Percentiles rank a stretch among this genome's conserved stretches.
These are phyloP conservation scores for Microctenopoma lineatum DNA, from an alignment of 2,797 vertebrate genomes.

Conservation along the genomic window DNA sequence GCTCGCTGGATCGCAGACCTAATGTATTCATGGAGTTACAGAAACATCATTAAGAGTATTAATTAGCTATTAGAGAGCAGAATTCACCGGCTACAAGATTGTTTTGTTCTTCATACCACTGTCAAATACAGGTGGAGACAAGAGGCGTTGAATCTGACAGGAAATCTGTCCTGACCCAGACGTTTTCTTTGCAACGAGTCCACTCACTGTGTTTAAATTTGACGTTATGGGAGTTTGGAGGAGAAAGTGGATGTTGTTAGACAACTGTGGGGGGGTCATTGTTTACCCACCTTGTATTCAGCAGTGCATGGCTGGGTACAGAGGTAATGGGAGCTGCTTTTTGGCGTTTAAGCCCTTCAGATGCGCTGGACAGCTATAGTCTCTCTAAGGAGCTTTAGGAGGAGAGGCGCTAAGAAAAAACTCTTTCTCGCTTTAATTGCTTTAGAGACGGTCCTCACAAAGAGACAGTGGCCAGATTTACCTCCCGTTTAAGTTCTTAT, in stretches of 20 bases:
- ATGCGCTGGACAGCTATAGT: slow-evolving; percentile 89
- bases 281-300: slow-evolving; percentile 56
- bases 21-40: slow-evolving; percentile 91
- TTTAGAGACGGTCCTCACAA: slow-evolving; percentile 96
- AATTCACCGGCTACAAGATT: slow-evolving; percentile 48
- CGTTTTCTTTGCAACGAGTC: not conserved
- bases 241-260: not conserved
- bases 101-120: slow-evolving; percentile 17
- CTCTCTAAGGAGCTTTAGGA: slow-evolving; percentile 92
- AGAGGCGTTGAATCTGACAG: not conserved
- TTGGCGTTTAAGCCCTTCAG: slow-evolving; percentile 88
- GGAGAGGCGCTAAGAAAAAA: slow-evolving; percentile 92
- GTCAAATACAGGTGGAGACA: slow-evolving; percentile 21
- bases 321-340: slow-evolving; percentile 73
- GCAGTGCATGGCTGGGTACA: slow-evolving; percentile 65
- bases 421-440: slow-evolving; percentile 98
- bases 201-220: not conserved
- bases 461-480: slow-evolving; percentile 95
- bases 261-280: slow-evolving; percentile 51
- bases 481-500: slow-evolving; percentile 97
- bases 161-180: no score
- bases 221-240: not conserved
- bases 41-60: slow-evolving; percentile 91
- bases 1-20: slow-evolving; percentile 85
- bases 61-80: slow-evolving; percentile 83